These are phyloP conservation scores for Rhyzopertha dominica DNA, from an alignment of 1,140 invertebrate species.

Conservation along the genomic window DNA sequence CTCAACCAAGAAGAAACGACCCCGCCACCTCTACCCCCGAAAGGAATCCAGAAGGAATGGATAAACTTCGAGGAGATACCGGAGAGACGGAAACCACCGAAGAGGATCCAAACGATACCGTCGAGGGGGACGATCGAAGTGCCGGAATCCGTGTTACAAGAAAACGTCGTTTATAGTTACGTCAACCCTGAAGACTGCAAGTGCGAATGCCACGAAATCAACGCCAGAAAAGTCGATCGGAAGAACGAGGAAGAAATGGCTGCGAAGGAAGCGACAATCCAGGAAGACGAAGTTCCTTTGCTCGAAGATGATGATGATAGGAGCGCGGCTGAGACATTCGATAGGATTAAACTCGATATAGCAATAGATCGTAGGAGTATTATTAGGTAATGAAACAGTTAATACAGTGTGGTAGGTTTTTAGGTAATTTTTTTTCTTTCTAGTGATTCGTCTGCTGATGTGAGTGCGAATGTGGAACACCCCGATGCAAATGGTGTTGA, in stretches of 20 bases:
- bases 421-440: not conserved
- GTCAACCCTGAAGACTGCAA: slow-evolving; percentile 78
- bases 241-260: slow-evolving; percentile 13
- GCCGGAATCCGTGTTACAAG: slow-evolving; percentile 35
- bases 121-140: slow-evolving; percentile 43
- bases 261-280: slow-evolving; percentile 16
- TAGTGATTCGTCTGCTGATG: slow-evolving; percentile 7
- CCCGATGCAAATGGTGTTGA: not conserved
- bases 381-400: slow-evolving; percentile 21
- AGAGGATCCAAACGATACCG: slow-evolving; percentile 74
- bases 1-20: slow-evolving; percentile 21
- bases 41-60: slow-evolving; percentile 56
- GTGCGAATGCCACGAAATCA: slow-evolving; percentile 72
- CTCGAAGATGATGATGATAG: slow-evolving; percentile 29
- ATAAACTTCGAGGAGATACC: slow-evolving; percentile 83
- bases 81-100: slow-evolving; percentile 69
- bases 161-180: slow-evolving; percentile 61
- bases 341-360: slow-evolving; percentile 17
- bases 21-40: slow-evolving; percentile 50
- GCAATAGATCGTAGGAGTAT: slow-evolving; percentile 16
- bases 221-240: slow-evolving; percentile 21
- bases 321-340: slow-evolving; percentile 1
- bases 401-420: no score
- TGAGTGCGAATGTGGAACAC: slow-evolving; percentile 2
- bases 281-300: slow-evolving; percentile 38